Base-by-base conservation (phyloP, 2,797 vertebrate genomes). In the Channallabes apus region DNA sequence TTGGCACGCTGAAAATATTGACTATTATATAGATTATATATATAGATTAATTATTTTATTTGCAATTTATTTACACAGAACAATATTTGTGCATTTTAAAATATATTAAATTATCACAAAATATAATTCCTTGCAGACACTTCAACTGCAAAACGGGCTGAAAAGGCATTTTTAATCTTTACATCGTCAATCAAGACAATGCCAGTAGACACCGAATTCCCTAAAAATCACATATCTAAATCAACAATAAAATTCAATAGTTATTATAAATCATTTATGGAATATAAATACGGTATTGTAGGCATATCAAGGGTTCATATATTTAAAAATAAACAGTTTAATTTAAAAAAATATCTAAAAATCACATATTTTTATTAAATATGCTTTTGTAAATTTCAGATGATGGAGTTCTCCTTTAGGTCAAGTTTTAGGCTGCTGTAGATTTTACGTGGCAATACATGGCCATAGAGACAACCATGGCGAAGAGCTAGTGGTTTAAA, bases 401-500 rank as follows among this genome's bases (percentile, higher is more conserved):
- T 14, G 4, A 18, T 22, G 27, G 51, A 41, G n/a, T 82, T 15
- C n/a, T 32, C 38, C 32, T 59, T 67, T 86, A 67, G n/a, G n/a
- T 76, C 82, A 78, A 68, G 24, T 27, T 38, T 85, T 81, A 78
- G 79, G 7, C 15, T 3, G 0, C 22, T 46, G 58, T 89, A 32
- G 91, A 92, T 61, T 92, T 92, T 51, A 95, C 91, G 80, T 75
- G 88, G 91, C 93, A 93, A 90, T 89, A 95, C 3, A 96, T 89
- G 62, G 41, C 89, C 94, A 95, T 93, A 69, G 95, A 94, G 80
- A 94, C 93, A 11, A 61, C 54, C 95, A 96, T 95, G 73, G 94
- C 94, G 67, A 90, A 92, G 1, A 95, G 69, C 95, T 96, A 89
- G 41, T 65, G 88, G 72, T 14, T 46, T 11, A 11, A 46, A 32